Percentiles rank a stretch among this genome's conserved stretches.
phyloP scores from a whole-genome alignment of 2,113 vertebrate genomes.

The Typhlomys cinereus region DNA sequence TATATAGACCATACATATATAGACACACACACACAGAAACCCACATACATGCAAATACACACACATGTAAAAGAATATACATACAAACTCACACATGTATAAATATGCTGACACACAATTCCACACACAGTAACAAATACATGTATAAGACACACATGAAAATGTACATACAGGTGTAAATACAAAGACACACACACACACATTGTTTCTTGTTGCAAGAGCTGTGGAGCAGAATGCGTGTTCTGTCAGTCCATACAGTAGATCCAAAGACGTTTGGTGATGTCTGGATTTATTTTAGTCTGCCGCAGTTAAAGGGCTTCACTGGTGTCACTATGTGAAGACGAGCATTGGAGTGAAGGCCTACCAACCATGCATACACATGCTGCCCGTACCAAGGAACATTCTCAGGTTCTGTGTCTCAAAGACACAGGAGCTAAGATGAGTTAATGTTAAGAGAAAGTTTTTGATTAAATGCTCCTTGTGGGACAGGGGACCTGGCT shows the following conservation, averaged over 20 bases:
- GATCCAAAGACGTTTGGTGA: background rate
- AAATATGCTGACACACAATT: too few species aligned
- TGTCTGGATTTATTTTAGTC: background rate
- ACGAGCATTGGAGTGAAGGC: background rate
- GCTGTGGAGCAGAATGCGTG: background rate
- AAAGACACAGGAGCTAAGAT: background rate
- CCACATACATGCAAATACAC: too few species aligned
- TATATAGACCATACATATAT: background rate
- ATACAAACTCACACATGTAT: too few species aligned
- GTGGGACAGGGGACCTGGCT: too few species aligned
- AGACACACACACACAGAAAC: too few species aligned
- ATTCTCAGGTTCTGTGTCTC: background rate
- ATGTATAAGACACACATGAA: too few species aligned
- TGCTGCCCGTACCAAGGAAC: background rate
- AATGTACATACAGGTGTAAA: too few species aligned
- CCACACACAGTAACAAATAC: too few species aligned
- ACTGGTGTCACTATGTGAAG: background rate
- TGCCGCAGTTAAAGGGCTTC: background rate
- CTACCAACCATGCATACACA: background rate
- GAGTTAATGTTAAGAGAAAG: background rate
- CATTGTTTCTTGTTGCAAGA: background rate
- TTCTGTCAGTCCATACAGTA: background rate
- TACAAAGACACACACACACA: background rate
- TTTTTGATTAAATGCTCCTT: background rate
- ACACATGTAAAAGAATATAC: too few species aligned